phyloP scores from a whole-genome alignment of 2,113 vertebrate species.

The Microcebus murinus region DNA sequence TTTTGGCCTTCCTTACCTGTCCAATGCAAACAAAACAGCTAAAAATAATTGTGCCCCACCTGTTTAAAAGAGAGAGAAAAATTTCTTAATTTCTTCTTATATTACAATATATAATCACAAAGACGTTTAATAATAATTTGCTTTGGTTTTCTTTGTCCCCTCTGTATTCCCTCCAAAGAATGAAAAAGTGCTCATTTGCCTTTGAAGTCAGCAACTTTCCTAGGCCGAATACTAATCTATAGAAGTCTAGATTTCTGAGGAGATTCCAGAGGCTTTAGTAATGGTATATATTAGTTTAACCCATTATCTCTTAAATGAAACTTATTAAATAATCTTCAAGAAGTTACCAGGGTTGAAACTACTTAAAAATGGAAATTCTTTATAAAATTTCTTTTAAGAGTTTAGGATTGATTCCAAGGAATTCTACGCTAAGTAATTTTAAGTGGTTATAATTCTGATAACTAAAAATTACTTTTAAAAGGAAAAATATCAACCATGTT shows the following conservation, averaged over 20 bases:
- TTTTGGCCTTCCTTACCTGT: slow-evolving; percentile 88
- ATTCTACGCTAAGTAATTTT: neutral
- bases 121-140: neutral
- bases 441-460: slow-evolving; percentile 21
- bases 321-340: neutral
- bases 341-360: neutral
- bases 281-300: neutral
- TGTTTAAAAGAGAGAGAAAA: slow-evolving; percentile 73
- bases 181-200: neutral
- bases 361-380: neutral
- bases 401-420: neutral
- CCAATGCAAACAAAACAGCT: slow-evolving; percentile 94
- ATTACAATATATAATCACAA: neutral
- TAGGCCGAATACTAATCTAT: neutral
- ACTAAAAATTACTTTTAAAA: slow-evolving; percentile 24
- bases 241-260: neutral
- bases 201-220: neutral
- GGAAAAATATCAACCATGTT: neutral
- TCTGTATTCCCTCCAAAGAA: neutral
- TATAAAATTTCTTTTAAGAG: neutral
- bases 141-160: neutral
- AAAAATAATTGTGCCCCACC: slow-evolving; percentile 96
- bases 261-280: neutral
- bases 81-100: neutral
- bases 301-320: slow-evolving; percentile 6